A percentile compares a stretch with the other conserved stretches of the same genome.
phyloP scores from a whole-genome alignment of 2,113 vertebrate genomes.

The Gobio gobio region DNA sequence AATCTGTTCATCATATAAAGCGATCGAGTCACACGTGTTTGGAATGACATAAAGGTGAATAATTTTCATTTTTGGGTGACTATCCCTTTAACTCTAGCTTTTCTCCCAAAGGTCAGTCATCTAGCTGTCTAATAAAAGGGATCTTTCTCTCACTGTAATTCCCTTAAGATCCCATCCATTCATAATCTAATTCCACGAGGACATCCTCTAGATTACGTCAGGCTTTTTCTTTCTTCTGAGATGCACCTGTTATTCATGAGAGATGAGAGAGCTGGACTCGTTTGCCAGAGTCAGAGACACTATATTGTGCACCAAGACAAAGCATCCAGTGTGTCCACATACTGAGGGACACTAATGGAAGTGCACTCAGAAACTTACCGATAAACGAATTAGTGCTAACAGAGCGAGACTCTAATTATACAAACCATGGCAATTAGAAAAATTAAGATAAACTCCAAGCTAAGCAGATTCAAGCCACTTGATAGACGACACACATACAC shows the following conservation, averaged over 20 bases:
- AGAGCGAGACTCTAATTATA: slow-evolving; percentile 34
- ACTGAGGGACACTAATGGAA: slow-evolving; percentile 3
- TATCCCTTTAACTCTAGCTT: not conserved
- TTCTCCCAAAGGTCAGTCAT: not conserved
- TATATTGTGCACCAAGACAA: slow-evolving; percentile 35
- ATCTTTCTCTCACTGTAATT: slow-evolving; percentile 35
- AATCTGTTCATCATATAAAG: no score
- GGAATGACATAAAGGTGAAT: no score
- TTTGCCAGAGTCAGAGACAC: slow-evolving; percentile 10
- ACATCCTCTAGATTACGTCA: slow-evolving; percentile 49
- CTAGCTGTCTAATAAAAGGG: not conserved
- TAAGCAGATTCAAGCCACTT: not conserved
- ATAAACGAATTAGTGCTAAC: slow-evolving; percentile 20
- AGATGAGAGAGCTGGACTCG: slow-evolving; percentile 33
- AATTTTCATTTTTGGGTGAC: no score
- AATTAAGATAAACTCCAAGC: not conserved
- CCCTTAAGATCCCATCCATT: slow-evolving; percentile 48
- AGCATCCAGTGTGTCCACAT: slow-evolving; percentile 32
- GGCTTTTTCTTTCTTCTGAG: slow-evolving; percentile 28
- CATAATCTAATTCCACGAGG: slow-evolving; percentile 41
- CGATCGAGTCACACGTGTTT: no score
- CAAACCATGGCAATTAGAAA: slow-evolving; percentile 8
- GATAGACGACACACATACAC: not conserved
- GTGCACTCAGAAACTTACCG: not conserved
- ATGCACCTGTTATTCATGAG: slow-evolving; percentile 33